These are phyloP conservation scores for Polydesmus complanatus DNA, from an alignment of 2,888 invertebrate genomes.

Conservation along the genomic window DNA sequence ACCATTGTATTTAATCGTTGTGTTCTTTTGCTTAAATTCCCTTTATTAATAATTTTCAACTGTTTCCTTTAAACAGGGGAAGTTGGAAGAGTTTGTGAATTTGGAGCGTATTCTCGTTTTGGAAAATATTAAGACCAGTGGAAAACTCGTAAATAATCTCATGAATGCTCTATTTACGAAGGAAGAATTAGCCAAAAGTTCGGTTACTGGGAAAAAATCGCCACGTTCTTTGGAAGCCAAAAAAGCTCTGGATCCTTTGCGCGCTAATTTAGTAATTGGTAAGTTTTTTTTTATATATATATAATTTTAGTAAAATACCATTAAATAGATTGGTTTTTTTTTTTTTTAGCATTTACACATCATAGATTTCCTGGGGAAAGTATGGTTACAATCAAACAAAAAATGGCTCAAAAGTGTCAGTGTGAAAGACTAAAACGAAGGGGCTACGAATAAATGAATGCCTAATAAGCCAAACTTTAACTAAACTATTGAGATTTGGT, in stretches of 20 bases:
- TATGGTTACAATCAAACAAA: not conserved
- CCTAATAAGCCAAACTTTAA: no score
- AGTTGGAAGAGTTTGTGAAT: not conserved
- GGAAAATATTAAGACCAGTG: slow-evolving; percentile 4
- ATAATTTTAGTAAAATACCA: not conserved
- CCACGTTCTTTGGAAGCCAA: slow-evolving; percentile 2
- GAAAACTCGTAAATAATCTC: slow-evolving; percentile 5
- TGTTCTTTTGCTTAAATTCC: not conserved
- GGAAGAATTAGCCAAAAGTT: slow-evolving; percentile 5
- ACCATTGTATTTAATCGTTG: not conserved
- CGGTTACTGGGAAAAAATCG: slow-evolving; percentile 9
- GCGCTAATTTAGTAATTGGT: slow-evolving; percentile 7
- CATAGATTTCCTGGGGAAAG: not conserved
- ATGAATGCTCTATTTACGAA: slow-evolving; percentile 7
- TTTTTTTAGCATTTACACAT: not conserved
- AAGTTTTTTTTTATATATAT: not conserved
- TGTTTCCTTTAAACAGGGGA: slow-evolving; percentile 2
- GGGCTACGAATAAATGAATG: not conserved
- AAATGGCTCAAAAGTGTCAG: not conserved
- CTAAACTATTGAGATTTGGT: no score
- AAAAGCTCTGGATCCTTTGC: slow-evolving; percentile 8
- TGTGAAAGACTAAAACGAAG: not conserved
- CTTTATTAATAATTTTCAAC: not conserved
- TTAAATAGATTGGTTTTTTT: not conserved
- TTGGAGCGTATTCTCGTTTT: not conserved